phyloP scores from a whole-genome alignment of 2,888 invertebrate genomes.

The Neocrepidodera transversa region DNA sequence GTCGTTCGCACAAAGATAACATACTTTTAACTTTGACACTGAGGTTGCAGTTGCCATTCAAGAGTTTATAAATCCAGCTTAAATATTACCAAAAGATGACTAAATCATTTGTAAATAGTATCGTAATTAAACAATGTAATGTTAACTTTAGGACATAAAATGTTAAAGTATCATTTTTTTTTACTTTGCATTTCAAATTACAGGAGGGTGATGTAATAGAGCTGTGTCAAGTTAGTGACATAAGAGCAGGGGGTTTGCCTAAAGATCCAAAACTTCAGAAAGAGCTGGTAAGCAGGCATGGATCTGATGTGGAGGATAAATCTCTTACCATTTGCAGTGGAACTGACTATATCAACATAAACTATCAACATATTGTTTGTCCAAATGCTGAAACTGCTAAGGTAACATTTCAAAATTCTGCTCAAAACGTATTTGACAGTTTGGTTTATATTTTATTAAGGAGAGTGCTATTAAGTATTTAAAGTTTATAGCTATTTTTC shows the following conservation, averaged over 20 bases:
- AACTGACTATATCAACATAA: slow-evolving; percentile 98
- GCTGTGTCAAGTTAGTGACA: slow-evolving; percentile 97
- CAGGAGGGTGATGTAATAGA: slow-evolving; percentile 99
- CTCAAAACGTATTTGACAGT: neutral
- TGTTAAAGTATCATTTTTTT: too few relatives aligned
- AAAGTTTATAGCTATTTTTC: too few relatives aligned
- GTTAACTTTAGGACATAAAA: too few relatives aligned
- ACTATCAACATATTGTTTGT: slow-evolving; percentile 96
- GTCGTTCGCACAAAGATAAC: too few relatives aligned
- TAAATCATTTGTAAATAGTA: too few relatives aligned
- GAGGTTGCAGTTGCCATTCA: too few relatives aligned
- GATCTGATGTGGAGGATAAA: slow-evolving; percentile 84
- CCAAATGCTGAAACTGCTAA: slow-evolving; percentile 92
- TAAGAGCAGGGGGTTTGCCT: slow-evolving; percentile 90
- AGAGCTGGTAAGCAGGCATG: slow-evolving; percentile 81
- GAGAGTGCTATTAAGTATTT: too few relatives aligned
- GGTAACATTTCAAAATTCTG: slow-evolving; percentile 65
- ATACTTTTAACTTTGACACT: too few relatives aligned
- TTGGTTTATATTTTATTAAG: neutral
- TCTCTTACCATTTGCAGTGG: slow-evolving; percentile 98
- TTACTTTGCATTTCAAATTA: too few relatives aligned
- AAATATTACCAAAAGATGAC: too few relatives aligned
- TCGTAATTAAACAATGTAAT: too few relatives aligned
- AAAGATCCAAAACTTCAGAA: slow-evolving; percentile 84
- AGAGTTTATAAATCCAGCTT: too few relatives aligned